Evolutionary conservation across 2,113 vertebrate genomes (phyloP).

Genomic region (Crotalus helleri): DNA sequence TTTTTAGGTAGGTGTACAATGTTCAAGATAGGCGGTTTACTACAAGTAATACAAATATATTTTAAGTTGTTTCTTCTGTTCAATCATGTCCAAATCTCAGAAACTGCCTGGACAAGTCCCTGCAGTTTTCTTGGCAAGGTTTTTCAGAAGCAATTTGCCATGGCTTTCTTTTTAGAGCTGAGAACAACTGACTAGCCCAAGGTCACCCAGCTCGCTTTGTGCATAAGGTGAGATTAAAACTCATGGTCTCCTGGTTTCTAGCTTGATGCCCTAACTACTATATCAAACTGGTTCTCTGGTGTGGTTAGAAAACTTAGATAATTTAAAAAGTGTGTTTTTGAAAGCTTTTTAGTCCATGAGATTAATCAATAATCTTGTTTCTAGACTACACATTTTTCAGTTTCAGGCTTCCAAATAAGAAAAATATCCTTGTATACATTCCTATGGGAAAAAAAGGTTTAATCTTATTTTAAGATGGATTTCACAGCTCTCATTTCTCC

Average conservation of each 20-base stretch:
- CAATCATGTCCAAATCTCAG: not conserved
- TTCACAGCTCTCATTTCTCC: not conserved
- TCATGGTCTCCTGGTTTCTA: not conserved
- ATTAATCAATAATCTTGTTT: not conserved
- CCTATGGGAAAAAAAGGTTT: not conserved
- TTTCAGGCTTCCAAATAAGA: not conserved
- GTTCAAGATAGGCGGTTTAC: not conserved
- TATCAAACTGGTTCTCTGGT: not conserved
- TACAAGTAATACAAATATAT: not conserved
- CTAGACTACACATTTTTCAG: not conserved
- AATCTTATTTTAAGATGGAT: not conserved
- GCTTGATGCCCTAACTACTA: not conserved
- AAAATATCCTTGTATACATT: not conserved
- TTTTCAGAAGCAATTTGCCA: not conserved
- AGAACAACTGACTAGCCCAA: not conserved
- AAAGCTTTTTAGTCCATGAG: not conserved
- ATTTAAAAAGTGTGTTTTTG: not conserved
- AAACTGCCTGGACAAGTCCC: not conserved
- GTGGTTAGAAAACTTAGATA: not conserved
- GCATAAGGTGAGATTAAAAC: not conserved
- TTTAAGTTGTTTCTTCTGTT: not conserved
- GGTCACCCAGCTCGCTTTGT: not conserved
- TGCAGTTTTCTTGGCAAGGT: not conserved
- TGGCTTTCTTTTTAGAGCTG: not conserved
- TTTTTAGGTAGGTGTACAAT: not conserved